These are phyloP conservation scores for Arenicola marina DNA, from an alignment of 2,888 invertebrate species.

Conservation along the genomic window DNA sequence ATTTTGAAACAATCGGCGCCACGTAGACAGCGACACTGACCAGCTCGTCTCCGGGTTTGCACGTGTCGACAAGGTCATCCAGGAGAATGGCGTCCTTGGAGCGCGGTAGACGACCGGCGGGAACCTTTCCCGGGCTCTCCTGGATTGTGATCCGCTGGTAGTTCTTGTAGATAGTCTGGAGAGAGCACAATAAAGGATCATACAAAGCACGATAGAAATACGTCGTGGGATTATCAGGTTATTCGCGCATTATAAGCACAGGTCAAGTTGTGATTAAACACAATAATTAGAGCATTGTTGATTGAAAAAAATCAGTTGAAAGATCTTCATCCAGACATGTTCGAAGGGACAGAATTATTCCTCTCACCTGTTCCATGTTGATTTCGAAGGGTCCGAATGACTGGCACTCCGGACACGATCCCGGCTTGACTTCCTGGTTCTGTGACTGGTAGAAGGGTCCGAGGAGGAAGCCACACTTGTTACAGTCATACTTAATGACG, in stretches of 20 bases:
- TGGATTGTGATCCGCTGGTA: conserved; percentile 98
- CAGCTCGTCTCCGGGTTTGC: conserved; percentile 98
- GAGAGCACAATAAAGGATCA: conserved; percentile 24
- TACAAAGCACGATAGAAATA: too few species aligned
- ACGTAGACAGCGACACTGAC: conserved; percentile 64
- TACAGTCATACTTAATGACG: conserved; percentile 96
- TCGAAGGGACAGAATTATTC: background rate
- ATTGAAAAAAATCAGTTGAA: too few species aligned
- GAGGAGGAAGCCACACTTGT: conserved; percentile 89
- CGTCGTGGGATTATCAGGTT: too few species aligned
- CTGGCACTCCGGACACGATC: conserved; percentile 97
- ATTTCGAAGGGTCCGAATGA: conserved; percentile 94
- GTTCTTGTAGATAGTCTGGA: conserved; percentile 94
- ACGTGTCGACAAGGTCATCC: conserved; percentile 93
- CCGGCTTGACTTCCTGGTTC: conserved; percentile 90
- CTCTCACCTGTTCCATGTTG: conserved; percentile 81
- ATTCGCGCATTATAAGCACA: too few species aligned
- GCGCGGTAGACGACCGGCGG: conserved; percentile 94
- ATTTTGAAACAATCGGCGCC: too few species aligned
- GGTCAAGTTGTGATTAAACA: too few species aligned
- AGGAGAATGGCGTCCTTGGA: conserved; percentile 95
- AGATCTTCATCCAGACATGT: too few species aligned
- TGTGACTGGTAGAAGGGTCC: conserved; percentile 97
- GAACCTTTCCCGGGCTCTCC: conserved; percentile 96
- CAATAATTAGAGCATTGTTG: too few species aligned